Evolutionary conservation across 2,113 vertebrate species (phyloP).

Genomic region (Sylvietta virens): DNA sequence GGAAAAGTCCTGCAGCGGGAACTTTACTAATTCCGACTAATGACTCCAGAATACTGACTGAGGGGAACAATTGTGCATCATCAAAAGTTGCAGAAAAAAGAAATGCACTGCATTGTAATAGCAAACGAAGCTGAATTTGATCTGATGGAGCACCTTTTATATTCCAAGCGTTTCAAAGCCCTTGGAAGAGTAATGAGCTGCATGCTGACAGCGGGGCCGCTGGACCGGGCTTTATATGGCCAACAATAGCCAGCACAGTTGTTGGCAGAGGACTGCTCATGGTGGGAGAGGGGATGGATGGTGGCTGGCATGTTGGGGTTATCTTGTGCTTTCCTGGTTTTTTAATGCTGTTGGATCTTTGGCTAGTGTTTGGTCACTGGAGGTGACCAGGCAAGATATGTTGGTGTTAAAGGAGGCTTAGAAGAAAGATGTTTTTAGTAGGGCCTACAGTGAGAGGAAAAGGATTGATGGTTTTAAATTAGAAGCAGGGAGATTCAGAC

Average conservation of each 20-base stretch:
- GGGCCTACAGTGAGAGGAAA: rapidly evolving
- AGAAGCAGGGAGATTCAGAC: not conserved
- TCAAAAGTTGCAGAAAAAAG: conserved; percentile 15
- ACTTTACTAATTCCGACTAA: conserved; percentile 39
- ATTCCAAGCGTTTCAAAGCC: conserved; percentile 40
- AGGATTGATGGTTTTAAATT: not conserved
- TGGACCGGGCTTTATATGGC: not conserved
- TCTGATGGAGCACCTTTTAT: conserved; percentile 25
- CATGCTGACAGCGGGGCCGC: not conserved
- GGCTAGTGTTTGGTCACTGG: not conserved
- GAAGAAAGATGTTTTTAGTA: not conserved
- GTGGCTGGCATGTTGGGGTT: not conserved
- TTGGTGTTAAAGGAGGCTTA: not conserved
- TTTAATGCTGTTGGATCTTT: not conserved
- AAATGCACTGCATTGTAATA: not conserved
- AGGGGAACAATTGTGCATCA: not conserved
- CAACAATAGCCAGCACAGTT: conserved; percentile 27
- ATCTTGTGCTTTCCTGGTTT: not conserved
- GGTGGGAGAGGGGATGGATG: not conserved
- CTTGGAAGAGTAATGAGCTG: conserved; percentile 56
- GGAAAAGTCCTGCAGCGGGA: not conserved
- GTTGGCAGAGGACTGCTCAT: not conserved
- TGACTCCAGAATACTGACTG: conserved; percentile 21
- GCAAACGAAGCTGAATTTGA: conserved; percentile 14
- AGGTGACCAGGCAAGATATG: not conserved